Evolutionary conservation across 2,113 vertebrate species (phyloP).

Genomic region (Pitta sordida): DNA sequence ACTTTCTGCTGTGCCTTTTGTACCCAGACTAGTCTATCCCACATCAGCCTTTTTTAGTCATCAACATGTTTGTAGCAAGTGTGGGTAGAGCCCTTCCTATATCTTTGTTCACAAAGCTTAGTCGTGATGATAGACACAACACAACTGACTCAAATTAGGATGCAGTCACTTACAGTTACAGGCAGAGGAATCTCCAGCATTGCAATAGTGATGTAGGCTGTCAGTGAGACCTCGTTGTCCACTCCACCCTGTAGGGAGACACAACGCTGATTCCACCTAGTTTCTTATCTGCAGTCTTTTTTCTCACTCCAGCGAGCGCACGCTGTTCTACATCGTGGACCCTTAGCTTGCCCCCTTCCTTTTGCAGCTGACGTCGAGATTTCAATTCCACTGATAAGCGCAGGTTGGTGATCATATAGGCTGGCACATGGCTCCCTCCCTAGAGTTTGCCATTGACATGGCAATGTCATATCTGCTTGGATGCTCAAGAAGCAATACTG

Average conservation of each 20-base stretch:
- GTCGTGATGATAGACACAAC: no score
- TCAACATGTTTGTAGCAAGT: no score
- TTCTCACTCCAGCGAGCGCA: background rate
- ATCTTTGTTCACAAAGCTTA: no score
- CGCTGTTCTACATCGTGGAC: background rate
- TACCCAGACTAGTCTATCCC: no score
- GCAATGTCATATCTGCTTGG: background rate
- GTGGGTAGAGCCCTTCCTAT: no score
- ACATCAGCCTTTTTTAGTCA: no score
- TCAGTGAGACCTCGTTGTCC: conserved; percentile 32
- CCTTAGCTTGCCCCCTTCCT: background rate
- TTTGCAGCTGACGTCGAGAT: background rate
- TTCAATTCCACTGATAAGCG: background rate
- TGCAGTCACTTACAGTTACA: conserved; percentile 10
- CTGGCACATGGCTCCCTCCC: background rate
- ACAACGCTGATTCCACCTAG: background rate
- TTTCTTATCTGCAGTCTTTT: background rate
- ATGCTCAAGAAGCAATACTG: background rate
- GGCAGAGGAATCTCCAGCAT: conserved; percentile 61
- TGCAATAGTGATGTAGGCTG: conserved; percentile 30
- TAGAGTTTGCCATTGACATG: background rate
- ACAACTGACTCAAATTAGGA: background rate
- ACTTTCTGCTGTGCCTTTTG: no score
- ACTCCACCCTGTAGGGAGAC: conserved; percentile 63
- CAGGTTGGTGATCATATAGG: background rate